Base-by-base conservation (phyloP, 1,140 invertebrate species). In the Melitaea cinxia region DNA sequence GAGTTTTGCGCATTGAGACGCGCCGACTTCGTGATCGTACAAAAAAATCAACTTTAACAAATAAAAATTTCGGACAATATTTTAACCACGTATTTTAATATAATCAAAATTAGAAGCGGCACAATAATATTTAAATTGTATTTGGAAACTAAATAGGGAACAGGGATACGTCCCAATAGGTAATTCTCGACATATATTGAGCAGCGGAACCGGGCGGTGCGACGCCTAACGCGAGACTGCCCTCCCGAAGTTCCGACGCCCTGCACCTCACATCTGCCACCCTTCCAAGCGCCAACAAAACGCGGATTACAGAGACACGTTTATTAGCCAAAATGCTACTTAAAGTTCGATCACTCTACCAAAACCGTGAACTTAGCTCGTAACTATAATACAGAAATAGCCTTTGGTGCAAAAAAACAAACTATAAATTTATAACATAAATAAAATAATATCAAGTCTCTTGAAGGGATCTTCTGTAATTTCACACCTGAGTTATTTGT, bases 401-500 rank as follows among this genome's bases (percentile, higher is more conserved):
- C 30, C 10, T 37, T 23, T 39, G 10, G 30, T 59, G 57, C 47
- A 59, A 50, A 7, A 35, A 15, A 59, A 35, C 2, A 30, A 64
- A 64, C 56, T 60, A 66, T 54, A 17, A 53, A 60, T 47, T 15
- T 26, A 50, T 47, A 56, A 53, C 15, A 21, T 19, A 49, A 14
- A 60, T 54, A 53, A 21, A 54, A 28, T 17, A 39, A 24, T 24
- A 42, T 4, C 10, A 42, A 10, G 1, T 39, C n/a, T 42, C 35
- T 56, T 56, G 9, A 26, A 56, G 33, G 35, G 56, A 61, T 63
- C 63, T 66, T 59, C 62, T 53, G n/a, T 14, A 17, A 42, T 45
- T 60, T 87, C 85, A 90, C 83, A 90, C 88, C 88, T 90, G 88
- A 69, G 86, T 89, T 66, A 88, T 85, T 73, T 89, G 85, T 59